Evolutionary conservation across 2,888 invertebrate genomes (phyloP).

Genomic region (Chloromyia formosa): DNA sequence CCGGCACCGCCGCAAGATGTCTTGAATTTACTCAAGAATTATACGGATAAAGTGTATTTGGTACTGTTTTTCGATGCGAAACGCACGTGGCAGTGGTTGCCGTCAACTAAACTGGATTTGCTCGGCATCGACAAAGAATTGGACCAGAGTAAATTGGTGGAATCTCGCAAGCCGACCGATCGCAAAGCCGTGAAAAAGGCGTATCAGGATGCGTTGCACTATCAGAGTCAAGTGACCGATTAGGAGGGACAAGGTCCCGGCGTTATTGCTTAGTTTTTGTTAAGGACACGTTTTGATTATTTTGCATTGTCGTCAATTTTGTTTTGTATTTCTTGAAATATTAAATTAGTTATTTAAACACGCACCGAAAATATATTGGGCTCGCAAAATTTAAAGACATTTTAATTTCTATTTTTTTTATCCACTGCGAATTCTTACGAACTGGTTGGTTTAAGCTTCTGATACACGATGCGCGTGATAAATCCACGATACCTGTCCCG

Average conservation of each 20-base stretch:
- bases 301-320: too few species aligned
- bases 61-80: constrained; percentile 96
- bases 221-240: constrained; percentile 74
- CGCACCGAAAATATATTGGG: too few species aligned
- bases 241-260: constrained; percentile 64
- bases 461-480: too few species aligned
- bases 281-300: too few species aligned
- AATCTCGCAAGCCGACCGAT: constrained; percentile 90
- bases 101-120: constrained; percentile 88
- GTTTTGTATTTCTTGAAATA: too few species aligned
- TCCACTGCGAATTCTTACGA: too few species aligned
- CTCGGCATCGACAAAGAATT: constrained; percentile 73
- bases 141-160: constrained; percentile 80
- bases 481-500: too few species aligned
- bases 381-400: too few species aligned
- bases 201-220: constrained; percentile 90
- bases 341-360: too few species aligned
- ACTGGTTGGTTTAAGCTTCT: too few species aligned
- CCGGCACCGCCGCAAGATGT: constrained; percentile 95
- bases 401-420: too few species aligned
- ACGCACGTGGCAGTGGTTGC: constrained; percentile 97
- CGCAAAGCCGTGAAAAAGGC: constrained; percentile 94
- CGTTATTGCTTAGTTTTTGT: constrained; percentile 62
- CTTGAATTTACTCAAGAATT: constrained; percentile 81
- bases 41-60: constrained; percentile 84